A percentile compares a stretch with the other conserved stretches of the same genome.
These are phyloP conservation scores for Cyphomyrus discorhynchus DNA, from an alignment of 2,113 vertebrate genomes.

Conservation along the genomic window DNA sequence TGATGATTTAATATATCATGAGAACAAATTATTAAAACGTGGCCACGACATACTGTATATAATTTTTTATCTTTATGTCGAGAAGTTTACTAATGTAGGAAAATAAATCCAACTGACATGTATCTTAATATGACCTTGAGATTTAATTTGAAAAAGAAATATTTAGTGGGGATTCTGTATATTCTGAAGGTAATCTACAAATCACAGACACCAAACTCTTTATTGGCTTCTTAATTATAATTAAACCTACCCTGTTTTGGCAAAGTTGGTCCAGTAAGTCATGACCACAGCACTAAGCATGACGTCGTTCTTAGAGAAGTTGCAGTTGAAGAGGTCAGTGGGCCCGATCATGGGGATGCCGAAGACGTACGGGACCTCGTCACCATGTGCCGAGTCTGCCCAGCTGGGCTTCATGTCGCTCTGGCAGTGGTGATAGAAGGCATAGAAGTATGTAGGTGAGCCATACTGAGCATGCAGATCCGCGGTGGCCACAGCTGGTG, in stretches of 20 bases:
- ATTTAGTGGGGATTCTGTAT: background rate
- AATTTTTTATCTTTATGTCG: background rate
- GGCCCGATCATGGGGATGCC: constrained; percentile 93
- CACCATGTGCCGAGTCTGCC: constrained; percentile 92
- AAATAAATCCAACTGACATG: background rate
- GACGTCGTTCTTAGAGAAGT: constrained; percentile 95
- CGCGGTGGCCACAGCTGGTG: constrained; percentile 88
- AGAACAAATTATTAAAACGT: background rate
- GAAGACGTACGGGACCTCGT: constrained; percentile 94
- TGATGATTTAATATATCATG: background rate
- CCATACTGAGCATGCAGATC: constrained; percentile 95
- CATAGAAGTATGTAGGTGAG: constrained; percentile 95
- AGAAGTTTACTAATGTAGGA: background rate
- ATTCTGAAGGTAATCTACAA: background rate
- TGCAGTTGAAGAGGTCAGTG: constrained; percentile 90
- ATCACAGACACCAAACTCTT: background rate
- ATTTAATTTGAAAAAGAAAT: background rate
- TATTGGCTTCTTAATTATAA: background rate
- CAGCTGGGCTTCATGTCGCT: constrained; percentile 88
- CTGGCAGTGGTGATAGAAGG: constrained; percentile 95
- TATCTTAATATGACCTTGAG: background rate
- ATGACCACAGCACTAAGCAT: constrained; percentile 97
- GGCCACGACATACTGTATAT: background rate
- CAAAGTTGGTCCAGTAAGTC: constrained; percentile 99
- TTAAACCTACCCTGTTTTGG: constrained; percentile 86